A percentile compares a stretch with the other conserved stretches of the same genome.
Evolutionary conservation across 2,888 invertebrate species (phyloP).

Genomic region (Drosophila conformis): DNA sequence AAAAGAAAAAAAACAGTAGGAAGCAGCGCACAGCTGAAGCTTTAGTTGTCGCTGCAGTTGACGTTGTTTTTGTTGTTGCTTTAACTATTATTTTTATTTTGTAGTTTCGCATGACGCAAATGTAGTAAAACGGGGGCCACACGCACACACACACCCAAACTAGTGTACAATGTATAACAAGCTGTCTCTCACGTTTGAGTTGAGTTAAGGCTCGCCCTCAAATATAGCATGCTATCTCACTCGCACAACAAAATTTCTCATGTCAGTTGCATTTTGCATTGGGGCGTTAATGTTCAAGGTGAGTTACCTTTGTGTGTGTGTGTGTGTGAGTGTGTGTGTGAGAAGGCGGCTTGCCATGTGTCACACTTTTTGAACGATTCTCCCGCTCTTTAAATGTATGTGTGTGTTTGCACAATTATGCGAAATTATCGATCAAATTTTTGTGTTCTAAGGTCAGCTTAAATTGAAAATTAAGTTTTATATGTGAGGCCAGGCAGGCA

Average conservation of each 20-base stretch:
- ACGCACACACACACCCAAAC: constrained; percentile 27
- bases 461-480: constrained; percentile 65
- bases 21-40: constrained; percentile 41
- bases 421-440: constrained; percentile 83
- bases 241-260: constrained; percentile 54
- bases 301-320: constrained; percentile 54
- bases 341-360: constrained; percentile 55
- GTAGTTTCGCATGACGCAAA: constrained; percentile 69
- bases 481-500: constrained; percentile 25
- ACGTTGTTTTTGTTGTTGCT: constrained; percentile 44
- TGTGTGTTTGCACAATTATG: constrained; percentile 71
- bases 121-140: constrained; percentile 44
- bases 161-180: constrained; percentile 46
- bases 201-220: constrained; percentile 41
- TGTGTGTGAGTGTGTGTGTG: constrained; percentile 33
- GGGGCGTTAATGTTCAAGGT: constrained; percentile 83
- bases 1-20: constrained; percentile 34
- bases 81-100: constrained; percentile 47
- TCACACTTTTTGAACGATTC: constrained; percentile 51
- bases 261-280: constrained; percentile 76
- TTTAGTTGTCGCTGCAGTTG: constrained; percentile 56
- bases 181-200: constrained; percentile 63
- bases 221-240: constrained; percentile 30
- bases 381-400: constrained; percentile 8
- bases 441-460: constrained; percentile 75